Evolutionary conservation across 2,888 invertebrate species (phyloP), one percentile per base, ranked within the genome.

Genomic region (Eupithecia abbreviata): DNA sequence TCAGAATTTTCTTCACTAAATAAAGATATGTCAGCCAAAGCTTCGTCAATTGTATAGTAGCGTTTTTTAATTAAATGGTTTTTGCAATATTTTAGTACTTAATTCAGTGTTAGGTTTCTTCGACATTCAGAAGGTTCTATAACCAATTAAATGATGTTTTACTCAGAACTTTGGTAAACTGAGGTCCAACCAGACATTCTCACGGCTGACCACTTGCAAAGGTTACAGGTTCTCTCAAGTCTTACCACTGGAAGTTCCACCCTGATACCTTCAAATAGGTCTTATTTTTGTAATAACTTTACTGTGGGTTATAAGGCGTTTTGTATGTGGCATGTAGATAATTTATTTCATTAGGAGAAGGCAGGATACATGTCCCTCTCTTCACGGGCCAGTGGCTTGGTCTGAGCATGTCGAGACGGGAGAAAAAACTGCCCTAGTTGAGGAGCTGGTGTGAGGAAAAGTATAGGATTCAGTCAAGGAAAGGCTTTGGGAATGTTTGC

Each of bases 351-450:
- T 94, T 93, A 93, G 92, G 93, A 93, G 91, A 92, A 92, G 92
- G 92, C 93, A 93, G 93, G 93, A 93, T 93, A 92, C 91, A 90
- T 94, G 94, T 94, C 94, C 94, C 94, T 94, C 92, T 93, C 93
- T 93, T 92, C 92, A 94, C 89, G 93, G 91, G 86, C 93, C 89
- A 94, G 90, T 89, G 92, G 89, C 76, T 87, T 87, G 88, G 88
- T 87, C 90, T 88, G 91, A 89, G 88, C 90, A 89, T 89, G 92
- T 90, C 88, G 89, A 90, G 92, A 90, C 90, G 87, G 89, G 92
- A 92, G 89, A 89, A 90, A 94, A 93, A 93, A 92, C 89, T 78
- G 74, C n/a, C 18, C 4, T 86, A 84, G 85, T 42, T 67, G 30
- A 76, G 73, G 82, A 87, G 86, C 77, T 82, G 80, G 82, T 74